Percentiles rank a stretch among this genome's conserved stretches.
These are phyloP conservation scores for Catocala fraxini DNA, from an alignment of 2,888 invertebrate genomes.

Conservation along the genomic window DNA sequence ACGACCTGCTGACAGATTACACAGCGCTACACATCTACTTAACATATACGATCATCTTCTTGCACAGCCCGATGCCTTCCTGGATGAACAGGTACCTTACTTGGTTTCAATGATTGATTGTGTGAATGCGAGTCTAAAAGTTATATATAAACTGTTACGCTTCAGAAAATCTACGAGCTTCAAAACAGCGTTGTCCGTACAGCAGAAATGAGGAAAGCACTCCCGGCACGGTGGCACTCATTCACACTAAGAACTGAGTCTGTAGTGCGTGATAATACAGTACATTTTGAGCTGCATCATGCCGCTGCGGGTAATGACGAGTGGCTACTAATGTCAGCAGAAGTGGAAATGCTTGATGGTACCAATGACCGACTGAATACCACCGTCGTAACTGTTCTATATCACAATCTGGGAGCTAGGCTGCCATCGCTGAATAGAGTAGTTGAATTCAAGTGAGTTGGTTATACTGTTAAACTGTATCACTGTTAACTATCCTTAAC, in stretches of 20 bases:
- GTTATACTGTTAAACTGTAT: no score
- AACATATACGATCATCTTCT: conserved; percentile 81
- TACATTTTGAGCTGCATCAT: conserved; percentile 71
- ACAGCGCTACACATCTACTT: conserved; percentile 90
- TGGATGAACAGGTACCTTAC: conserved; percentile 90
- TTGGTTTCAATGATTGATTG: neutral
- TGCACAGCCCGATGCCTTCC: conserved; percentile 88
- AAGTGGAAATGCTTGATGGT: conserved; percentile 70
- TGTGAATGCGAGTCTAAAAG: no score
- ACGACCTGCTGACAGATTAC: conserved; percentile 69
- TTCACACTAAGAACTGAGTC: conserved; percentile 70
- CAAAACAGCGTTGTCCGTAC: conserved; percentile 76
- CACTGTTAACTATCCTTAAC: no score
- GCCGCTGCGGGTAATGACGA: conserved; percentile 59
- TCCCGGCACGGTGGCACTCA: conserved; percentile 67
- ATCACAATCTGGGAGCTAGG: conserved; percentile 89
- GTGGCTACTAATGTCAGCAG: conserved; percentile 74
- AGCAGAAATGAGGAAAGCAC: conserved; percentile 69
- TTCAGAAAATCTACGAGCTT: conserved; percentile 80
- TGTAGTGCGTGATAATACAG: conserved; percentile 61
- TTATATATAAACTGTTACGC: conserved; percentile 12
- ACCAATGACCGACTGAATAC: conserved; percentile 58
- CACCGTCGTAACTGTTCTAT: conserved; percentile 86
- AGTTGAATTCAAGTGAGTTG: conserved; percentile 89
- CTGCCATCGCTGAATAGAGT: conserved; percentile 88